Evolutionary conservation across 1,140 invertebrate genomes (phyloP).

Genomic region (Polypedilum vanderplanki): DNA sequence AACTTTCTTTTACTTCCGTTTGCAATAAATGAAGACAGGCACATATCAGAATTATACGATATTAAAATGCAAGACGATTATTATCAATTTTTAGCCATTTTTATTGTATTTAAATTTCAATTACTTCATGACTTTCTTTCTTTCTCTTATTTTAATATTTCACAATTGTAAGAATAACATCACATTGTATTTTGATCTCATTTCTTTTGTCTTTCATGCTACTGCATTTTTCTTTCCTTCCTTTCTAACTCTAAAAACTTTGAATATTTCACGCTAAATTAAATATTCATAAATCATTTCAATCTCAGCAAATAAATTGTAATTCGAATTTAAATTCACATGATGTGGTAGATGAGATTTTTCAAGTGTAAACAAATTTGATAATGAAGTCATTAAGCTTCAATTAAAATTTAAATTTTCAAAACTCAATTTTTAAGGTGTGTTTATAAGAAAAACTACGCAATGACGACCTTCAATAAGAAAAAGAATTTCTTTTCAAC

Average conservation of each 20-base stretch:
- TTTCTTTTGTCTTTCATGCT: background rate
- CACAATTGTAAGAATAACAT: background rate
- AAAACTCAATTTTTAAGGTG: no score
- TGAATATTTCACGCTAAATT: background rate
- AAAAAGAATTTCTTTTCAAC: no score
- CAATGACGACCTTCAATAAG: no score
- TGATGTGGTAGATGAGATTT: no score
- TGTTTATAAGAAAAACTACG: no score
- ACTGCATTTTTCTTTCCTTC: background rate
- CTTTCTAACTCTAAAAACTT: background rate
- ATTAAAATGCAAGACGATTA: background rate
- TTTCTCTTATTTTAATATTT: background rate
- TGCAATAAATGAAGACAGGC: background rate
- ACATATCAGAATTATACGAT: background rate
- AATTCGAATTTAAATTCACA: no score
- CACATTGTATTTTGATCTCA: background rate
- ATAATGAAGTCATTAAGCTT: no score
- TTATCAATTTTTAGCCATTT: background rate
- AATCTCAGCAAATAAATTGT: background rate
- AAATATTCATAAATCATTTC: conserved; percentile 15
- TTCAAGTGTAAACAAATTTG: no score
- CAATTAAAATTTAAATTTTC: no score
- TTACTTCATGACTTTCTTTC: background rate
- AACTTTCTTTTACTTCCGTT: background rate
- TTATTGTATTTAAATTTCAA: background rate